Conservation (phyloP, 2,888 invertebrate genomes). For the Rapana venosa region DNA sequence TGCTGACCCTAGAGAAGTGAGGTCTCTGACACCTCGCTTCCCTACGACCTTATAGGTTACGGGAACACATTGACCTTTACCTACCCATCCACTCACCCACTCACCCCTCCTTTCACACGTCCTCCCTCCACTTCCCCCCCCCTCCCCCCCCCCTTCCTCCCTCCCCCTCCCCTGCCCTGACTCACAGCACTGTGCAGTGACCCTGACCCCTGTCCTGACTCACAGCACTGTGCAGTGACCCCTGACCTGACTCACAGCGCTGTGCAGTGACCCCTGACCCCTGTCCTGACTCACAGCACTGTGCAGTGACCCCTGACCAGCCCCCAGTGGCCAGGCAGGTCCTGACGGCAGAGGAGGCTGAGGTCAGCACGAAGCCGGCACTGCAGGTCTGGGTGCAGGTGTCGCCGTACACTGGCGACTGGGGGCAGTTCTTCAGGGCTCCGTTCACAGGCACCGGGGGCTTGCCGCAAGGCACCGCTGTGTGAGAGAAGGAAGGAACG, state of each 20-base stretch:
- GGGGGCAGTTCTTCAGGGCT: neutral
- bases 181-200: no score
- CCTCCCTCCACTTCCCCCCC: neutral
- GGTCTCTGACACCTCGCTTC: no score
- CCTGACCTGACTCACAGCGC: slow-evolving; percentile 34
- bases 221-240: slow-evolving; percentile 7
- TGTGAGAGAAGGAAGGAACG: neutral
- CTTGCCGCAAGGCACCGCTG: neutral
- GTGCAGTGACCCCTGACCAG: slow-evolving; percentile 8
- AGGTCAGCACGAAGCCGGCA: neutral
- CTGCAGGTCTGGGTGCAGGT: slow-evolving; percentile 33
- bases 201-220: neutral
- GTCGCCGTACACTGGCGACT: neutral
- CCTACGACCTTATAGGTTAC: no score
- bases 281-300: slow-evolving; percentile 23
- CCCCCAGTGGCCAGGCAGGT: slow-evolving; percentile 6
- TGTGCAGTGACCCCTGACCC: no score
- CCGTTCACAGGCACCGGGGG: slow-evolving; percentile 22
- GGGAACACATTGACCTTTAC: no score
- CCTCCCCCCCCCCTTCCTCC: neutral
- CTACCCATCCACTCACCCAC: no score
- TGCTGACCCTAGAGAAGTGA: no score
- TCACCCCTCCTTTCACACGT: neutral
- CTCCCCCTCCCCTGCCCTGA: neutral
- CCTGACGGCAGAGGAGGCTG: neutral